phyloP scores from a whole-genome alignment of 2,797 vertebrate species.

The Octomys mimax region DNA sequence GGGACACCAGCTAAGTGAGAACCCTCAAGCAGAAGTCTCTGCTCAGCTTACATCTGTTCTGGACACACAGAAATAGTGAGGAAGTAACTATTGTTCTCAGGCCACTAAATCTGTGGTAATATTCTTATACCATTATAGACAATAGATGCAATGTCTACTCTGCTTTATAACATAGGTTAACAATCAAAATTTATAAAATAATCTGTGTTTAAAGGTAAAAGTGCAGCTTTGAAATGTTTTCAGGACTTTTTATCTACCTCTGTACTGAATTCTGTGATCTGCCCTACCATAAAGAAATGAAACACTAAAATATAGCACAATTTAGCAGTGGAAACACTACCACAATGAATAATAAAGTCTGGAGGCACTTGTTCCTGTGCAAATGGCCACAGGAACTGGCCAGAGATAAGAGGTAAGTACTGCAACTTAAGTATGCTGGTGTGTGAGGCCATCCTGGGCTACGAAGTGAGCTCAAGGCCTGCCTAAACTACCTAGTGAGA shows the following conservation, averaged over 20 bases:
- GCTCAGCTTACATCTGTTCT: neutral
- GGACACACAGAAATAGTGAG: neutral
- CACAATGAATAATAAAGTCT: slow-evolving; percentile 9
- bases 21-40: neutral
- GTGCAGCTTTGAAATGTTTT: slow-evolving; percentile 6
- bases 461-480: too few species aligned
- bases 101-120: neutral
- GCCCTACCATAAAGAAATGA: slow-evolving; percentile 13
- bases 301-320: neutral
- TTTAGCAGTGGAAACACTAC: slow-evolving; percentile 42
- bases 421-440: neutral
- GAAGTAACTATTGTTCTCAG: neutral
- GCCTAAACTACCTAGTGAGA: too few species aligned
- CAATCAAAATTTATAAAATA: slow-evolving; percentile 45
- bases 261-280: neutral
- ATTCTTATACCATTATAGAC: neutral
- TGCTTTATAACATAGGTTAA: slow-evolving; percentile 22
- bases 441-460: too few species aligned
- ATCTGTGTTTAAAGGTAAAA: slow-evolving; percentile 31
- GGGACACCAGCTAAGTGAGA: neutral
- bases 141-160: neutral
- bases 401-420: slow-evolving; percentile 24
- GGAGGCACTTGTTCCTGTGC: neutral
- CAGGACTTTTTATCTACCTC: neutral
- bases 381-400: neutral